Conservation (phyloP, 2,888 invertebrate species). For the Acrocyrtus sp. region DNA sequence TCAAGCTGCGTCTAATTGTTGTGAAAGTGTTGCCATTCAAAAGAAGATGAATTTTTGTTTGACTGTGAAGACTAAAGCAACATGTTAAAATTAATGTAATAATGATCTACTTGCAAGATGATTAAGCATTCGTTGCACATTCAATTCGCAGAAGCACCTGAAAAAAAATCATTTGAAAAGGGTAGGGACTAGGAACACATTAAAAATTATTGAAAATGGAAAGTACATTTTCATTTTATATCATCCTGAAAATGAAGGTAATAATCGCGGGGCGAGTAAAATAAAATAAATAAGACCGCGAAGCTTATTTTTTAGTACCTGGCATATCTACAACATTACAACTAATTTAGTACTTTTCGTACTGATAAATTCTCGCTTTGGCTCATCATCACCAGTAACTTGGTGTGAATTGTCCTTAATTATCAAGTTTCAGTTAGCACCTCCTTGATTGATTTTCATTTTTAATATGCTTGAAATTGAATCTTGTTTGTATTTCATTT, state of each 20-base stretch:
- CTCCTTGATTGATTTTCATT: conserved; percentile 29
- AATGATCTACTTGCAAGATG: conserved; percentile 30
- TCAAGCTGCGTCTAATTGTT: conserved; percentile 25
- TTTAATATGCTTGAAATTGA: background rate
- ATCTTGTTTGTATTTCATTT: background rate
- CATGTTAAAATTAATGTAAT: conserved; percentile 8
- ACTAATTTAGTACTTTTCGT: no score
- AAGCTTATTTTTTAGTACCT: no score
- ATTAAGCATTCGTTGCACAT: conserved; percentile 34
- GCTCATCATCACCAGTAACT: conserved; percentile 35
- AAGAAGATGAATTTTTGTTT: conserved; percentile 8
- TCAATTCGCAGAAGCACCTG: no score
- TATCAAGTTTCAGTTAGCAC: conserved; percentile 27
- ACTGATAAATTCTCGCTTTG: no score
- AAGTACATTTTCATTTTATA: conserved; percentile 20
- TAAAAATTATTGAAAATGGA: conserved; percentile 16
- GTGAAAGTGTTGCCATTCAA: conserved; percentile 40
- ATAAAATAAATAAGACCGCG: no score
- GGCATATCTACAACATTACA: no score
- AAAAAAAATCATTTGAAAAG: conserved; percentile 26
- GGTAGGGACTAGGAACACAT: conserved; percentile 14
- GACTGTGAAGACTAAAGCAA: conserved; percentile 2
- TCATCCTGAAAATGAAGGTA: no score
- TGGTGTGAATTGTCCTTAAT: conserved; percentile 39
- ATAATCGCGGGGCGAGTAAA: no score